Conservation (phyloP, 2,113 vertebrate species). For the Engystomops pustulosus region DNA sequence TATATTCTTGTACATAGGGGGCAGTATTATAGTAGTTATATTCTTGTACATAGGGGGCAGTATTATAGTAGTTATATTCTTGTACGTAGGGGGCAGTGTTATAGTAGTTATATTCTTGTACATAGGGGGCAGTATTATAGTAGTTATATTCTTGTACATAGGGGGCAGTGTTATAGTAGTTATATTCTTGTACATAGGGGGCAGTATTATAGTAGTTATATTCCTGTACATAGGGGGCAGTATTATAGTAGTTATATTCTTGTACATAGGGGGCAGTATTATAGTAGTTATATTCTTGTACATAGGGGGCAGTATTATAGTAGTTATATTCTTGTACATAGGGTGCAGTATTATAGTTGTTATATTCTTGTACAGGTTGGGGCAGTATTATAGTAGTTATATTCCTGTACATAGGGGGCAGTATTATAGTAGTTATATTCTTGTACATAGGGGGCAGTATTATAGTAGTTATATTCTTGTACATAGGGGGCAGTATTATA, state of each 20-base stretch:
- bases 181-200: too few species aligned
- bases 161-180: too few species aligned
- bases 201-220: too few species aligned
- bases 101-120: too few species aligned
- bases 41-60: neutral
- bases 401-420: neutral
- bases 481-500: neutral
- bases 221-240: too few species aligned
- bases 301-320: neutral
- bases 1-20: neutral
- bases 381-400: conserved; percentile 12
- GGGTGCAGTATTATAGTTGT: neutral
- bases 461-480: conserved; percentile 9
- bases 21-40: neutral
- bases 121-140: too few species aligned
- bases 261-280: too few species aligned
- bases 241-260: too few species aligned
- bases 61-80: too few species aligned
- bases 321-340: conserved; percentile 7
- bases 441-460: neutral
- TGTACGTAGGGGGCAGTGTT: too few species aligned
- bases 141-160: too few species aligned
- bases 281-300: too few species aligned
- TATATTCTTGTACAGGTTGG: neutral
- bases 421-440: conserved; percentile 8